Base-by-base conservation (phyloP, 2,888 invertebrate genomes). In the Tanypteryx hageni region DNA sequence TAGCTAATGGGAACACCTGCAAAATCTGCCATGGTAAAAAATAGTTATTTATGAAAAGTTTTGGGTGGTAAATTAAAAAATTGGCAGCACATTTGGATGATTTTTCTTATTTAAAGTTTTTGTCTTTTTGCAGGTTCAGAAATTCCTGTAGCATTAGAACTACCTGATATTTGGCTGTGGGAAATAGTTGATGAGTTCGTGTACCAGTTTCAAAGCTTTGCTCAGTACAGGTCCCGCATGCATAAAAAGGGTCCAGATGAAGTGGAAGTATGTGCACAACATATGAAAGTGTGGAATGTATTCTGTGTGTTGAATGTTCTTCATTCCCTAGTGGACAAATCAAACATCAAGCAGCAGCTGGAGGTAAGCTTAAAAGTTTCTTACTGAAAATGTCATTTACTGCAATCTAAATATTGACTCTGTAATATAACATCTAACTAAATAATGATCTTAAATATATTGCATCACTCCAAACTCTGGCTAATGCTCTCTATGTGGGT, bases 151-250 rank as follows among this genome's bases (percentile, higher is more conserved):
- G 97, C 97, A 4, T 95, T 99, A 92, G 98, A 99, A 94, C 95
- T 99, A 93, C 99, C 99, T 16, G 99, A 99, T 95, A 98, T 99
- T 94, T 99, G 99, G 99, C 96, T 99, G 59, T 99, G 99, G 99
- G 99, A 99, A 95, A 97, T 99, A 92, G 98, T 99, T 94, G 99
- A 99, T 95, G 99, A 99, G 95, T 99, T 99, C 95, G 99, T 99
- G 81, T 99, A 99, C 94, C 99, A 99, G 95, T 98, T 99, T 95
- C 98, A 99, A 96, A 97, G 98, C 93, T 98, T 98, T 94, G 97
- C 98, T 0, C 98, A 98, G 94, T 98, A 98, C 94, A 96, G 92
- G 10, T 85, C 92, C 4, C 92, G 92, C 18, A 86, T 85, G 84
- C n/a, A 86, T 76, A 98, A 98, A 95, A 97, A 98, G 95, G 97